Evolutionary conservation across 2,113 vertebrate species (phyloP).

Genomic region (Potamarius usumacintae): DNA sequence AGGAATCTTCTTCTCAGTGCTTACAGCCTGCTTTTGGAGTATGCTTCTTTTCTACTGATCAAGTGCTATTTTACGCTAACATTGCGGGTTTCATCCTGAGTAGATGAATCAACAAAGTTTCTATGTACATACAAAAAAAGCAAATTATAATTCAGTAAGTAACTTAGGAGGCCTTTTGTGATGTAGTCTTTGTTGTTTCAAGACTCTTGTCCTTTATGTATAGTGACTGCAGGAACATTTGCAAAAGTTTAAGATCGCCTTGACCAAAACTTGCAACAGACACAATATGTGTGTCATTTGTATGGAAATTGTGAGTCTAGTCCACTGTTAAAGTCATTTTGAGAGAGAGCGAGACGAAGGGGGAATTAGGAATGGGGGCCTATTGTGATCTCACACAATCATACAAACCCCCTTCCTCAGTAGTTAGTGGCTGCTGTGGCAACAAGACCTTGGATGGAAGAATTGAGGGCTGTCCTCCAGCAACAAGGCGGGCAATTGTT

Average conservation of each 20-base stretch:
- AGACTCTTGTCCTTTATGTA: background rate
- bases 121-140: background rate
- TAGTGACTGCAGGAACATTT: background rate
- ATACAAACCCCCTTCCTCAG: conserved; percentile 48
- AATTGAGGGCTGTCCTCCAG: conserved; percentile 70
- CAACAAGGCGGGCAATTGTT: conserved; percentile 54
- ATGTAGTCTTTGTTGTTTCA: background rate
- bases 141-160: background rate
- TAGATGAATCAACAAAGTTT: background rate
- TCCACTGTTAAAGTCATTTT: conserved; percentile 34
- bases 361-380: conserved; percentile 57
- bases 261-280: conserved; percentile 7
- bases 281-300: conserved; percentile 25
- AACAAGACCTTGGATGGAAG: conserved; percentile 65
- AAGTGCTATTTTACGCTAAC: background rate
- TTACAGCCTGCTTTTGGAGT: background rate
- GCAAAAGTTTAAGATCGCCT: background rate
- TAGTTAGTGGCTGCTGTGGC: conserved; percentile 74
- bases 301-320: conserved; percentile 36
- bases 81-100: background rate
- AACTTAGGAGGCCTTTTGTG: background rate
- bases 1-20: background rate
- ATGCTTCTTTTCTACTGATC: background rate
- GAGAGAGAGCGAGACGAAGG: conserved; percentile 57
- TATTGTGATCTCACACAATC: conserved; percentile 39